phyloP scores from a whole-genome alignment of 2,113 vertebrate species.

The Meleagris gallopavo region DNA sequence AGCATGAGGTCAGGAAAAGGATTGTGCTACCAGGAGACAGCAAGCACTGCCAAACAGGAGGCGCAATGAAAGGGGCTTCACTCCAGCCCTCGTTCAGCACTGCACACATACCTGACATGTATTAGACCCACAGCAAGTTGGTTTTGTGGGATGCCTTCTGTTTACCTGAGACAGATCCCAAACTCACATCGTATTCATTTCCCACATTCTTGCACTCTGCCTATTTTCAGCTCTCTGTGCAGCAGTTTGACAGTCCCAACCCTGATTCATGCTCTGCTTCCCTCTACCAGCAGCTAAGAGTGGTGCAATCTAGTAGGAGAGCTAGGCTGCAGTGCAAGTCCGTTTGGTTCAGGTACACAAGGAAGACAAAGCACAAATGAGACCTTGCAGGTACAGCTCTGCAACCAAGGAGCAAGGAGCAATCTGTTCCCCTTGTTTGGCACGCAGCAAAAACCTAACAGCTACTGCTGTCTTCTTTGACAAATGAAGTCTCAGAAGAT shows the following conservation, averaged over 20 bases:
- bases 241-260: neutral
- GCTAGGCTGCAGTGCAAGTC: neutral
- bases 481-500: neutral
- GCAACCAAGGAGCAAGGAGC: neutral
- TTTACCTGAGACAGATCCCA: neutral
- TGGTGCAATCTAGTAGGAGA: neutral
- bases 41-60: neutral
- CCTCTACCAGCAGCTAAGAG: neutral
- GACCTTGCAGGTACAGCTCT: neutral
- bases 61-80: neutral
- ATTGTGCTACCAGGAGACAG: neutral
- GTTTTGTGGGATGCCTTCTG: neutral
- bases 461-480: neutral
- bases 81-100: neutral
- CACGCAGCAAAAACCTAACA: neutral
- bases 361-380: neutral
- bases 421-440: neutral
- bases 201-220: neutral
- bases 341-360: neutral
- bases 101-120: neutral
- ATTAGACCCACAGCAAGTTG: neutral
- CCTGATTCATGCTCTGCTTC: neutral
- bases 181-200: fast-evolving
- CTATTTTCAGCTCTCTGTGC: neutral
- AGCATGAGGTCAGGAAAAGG: neutral